Evolutionary conservation across 2,888 invertebrate genomes (phyloP).

Genomic region (Conomelus anceps): DNA sequence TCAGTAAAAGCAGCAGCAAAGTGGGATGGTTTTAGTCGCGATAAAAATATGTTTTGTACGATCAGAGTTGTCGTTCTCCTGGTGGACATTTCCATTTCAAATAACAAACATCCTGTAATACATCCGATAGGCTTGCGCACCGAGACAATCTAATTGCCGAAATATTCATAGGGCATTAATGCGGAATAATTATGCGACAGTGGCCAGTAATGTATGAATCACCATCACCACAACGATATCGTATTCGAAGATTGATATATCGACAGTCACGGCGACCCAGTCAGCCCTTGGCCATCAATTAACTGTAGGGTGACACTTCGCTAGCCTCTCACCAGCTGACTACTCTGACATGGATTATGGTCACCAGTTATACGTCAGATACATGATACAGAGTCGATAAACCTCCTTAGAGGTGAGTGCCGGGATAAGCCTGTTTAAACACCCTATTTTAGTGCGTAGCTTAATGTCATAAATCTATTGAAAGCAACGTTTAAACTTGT

Average conservation of each 20-base stretch:
- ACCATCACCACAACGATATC: background rate
- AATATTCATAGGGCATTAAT: constrained; percentile 26
- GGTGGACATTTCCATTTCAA: constrained; percentile 21
- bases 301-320: background rate
- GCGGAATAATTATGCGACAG: background rate
- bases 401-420: background rate
- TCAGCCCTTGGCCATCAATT: background rate
- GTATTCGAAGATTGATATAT: background rate
- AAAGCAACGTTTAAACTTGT: too few relatives aligned
- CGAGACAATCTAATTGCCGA: constrained; percentile 25
- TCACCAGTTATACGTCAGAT: background rate
- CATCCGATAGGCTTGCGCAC: constrained; percentile 25
- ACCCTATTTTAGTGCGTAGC: background rate
- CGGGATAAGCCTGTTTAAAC: too few relatives aligned
- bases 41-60: background rate
- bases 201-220: background rate
- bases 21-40: background rate
- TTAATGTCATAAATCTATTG: background rate
- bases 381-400: background rate
- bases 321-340: background rate
- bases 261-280: background rate
- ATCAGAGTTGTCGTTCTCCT: background rate
- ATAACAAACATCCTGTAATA: constrained; percentile 20
- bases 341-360: background rate
- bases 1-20: background rate